Conservation (phyloP, 2,888 invertebrate species). For the Galeruca laticollis region DNA sequence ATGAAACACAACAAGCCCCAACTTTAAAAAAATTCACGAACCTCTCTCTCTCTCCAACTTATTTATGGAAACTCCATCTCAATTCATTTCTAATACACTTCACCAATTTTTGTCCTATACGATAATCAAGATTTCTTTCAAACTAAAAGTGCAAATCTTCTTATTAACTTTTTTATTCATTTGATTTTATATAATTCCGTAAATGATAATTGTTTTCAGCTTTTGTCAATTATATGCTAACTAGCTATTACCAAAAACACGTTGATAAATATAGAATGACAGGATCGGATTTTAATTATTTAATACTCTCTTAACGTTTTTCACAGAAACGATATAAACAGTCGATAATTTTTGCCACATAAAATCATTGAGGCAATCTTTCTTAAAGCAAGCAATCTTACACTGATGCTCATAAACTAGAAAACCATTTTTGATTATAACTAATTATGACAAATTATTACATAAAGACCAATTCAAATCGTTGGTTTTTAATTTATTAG, state of each 20-base stretch:
- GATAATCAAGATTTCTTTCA: no score
- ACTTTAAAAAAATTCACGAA: no score
- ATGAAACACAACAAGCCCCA: no score
- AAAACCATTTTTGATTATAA: conserved; percentile 35
- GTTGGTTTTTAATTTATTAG: conserved; percentile 42
- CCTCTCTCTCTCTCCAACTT: no score
- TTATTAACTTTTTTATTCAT: neutral
- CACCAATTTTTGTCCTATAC: no score
- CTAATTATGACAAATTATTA: conserved; percentile 46
- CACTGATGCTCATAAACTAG: conserved; percentile 26
- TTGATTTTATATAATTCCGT: neutral
- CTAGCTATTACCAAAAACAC: neutral
- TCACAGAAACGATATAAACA: no score
- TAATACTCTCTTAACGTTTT: no score
- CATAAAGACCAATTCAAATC: conserved; percentile 42
- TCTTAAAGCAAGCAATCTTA: neutral
- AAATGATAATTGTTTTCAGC: neutral
- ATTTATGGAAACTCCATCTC: no score
- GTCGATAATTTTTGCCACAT: no score
- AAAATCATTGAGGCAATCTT: neutral
- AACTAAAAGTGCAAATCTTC: neutral
- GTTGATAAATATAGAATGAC: neutral
- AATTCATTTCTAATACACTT: no score
- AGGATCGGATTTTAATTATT: neutral
- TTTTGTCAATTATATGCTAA: conserved; percentile 3